Evolutionary conservation across 1,140 invertebrate species (phyloP).

Genomic region (Caenorhabditis inopinata): DNA sequence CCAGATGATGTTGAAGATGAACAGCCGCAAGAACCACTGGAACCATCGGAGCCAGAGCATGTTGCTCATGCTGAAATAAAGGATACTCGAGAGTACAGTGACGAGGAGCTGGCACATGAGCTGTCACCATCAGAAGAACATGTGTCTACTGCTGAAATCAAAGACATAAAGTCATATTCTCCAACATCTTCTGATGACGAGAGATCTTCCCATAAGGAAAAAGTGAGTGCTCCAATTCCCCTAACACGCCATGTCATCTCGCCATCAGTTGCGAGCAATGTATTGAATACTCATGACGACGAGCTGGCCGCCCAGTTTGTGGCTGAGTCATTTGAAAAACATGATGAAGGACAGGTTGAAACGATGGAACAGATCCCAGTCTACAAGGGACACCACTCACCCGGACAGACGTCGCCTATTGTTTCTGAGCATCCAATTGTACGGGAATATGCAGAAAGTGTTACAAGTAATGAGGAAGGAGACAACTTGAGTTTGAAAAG

Average conservation of each 20-base stretch:
- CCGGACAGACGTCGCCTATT: slow-evolving; percentile 10
- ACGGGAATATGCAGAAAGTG: slow-evolving; percentile 16
- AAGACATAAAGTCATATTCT: slow-evolving; percentile 1
- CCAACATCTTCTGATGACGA: slow-evolving; percentile 24
- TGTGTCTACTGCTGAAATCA: slow-evolving; percentile 10
- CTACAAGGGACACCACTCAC: slow-evolving; percentile 11
- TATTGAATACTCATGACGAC: slow-evolving; percentile 9
- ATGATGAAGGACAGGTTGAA: background rate
- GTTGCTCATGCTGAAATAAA: slow-evolving; percentile 1
- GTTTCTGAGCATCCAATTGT: slow-evolving; percentile 11
- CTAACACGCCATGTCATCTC: slow-evolving; percentile 12
- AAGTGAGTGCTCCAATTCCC: slow-evolving; percentile 27
- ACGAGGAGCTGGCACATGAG: background rate
- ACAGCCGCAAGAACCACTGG: background rate
- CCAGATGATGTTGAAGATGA: slow-evolving; percentile 15
- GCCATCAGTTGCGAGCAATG: slow-evolving; percentile 13
- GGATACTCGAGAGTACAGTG: slow-evolving; percentile 5
- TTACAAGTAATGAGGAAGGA: slow-evolving; percentile 7
- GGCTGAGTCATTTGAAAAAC: slow-evolving; percentile 32
- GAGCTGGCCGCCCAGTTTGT: slow-evolving; percentile 27
- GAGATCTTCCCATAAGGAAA: slow-evolving; percentile 8
- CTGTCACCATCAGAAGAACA: slow-evolving; percentile 10
- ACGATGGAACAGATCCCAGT: background rate
- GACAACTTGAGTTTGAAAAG: slow-evolving; percentile 14
- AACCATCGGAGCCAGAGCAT: slow-evolving; percentile 32